Evolutionary conservation across 1,140 invertebrate species (phyloP), one percentile per base, ranked within the genome.

Genomic region (Steinernema khuongi): DNA sequence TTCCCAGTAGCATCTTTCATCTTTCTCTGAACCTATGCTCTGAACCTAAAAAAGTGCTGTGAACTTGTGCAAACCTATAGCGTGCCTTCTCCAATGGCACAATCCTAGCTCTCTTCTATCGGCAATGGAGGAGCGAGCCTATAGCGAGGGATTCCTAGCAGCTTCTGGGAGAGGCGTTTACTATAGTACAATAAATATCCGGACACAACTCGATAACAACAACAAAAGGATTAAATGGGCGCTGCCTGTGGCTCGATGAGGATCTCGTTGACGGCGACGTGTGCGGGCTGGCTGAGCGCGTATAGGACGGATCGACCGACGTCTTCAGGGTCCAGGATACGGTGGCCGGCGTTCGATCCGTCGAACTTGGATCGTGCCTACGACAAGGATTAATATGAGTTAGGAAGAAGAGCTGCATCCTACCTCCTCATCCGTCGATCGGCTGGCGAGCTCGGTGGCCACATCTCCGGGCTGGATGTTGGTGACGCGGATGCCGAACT

Each of bases 381-480:
- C 69, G 80, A 36, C 66, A 14, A 28, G 31, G 36, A n/a, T 41
- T n/a, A 32, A 33, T 2, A 50, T 74, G 60, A 4, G n/a, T n/a
- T 1, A 0, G 72, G 17, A n/a, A 18, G 68, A 28, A n/a, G 68
- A n/a, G 71, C 28, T 1, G 17, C 33, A 77, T 30, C 19, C 66
- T 32, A 87, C 87, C 83, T 88, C 86, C 41, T 73, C 67, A 73
- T 87, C 87, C 4, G 86, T 87, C 18, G 86, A 84, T 28, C 79
- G 80, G 19, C 43, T 19, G 1, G 84, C 68, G 1, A 88, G 80
- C 60, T 86, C 81, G n/a, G 87, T 87, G 19, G 80, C 79, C 1
- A 88, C 87, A 80, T 88, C 86, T 2, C 87, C 87, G 11, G 87
- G 87, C 69, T 87, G 87, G 68, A 88, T 83, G 78, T 85, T 86